A percentile compares a stretch with the other conserved stretches of the same genome.
phyloP scores from a whole-genome alignment of 2,113 vertebrate species.

The Rhinogobius similis region DNA sequence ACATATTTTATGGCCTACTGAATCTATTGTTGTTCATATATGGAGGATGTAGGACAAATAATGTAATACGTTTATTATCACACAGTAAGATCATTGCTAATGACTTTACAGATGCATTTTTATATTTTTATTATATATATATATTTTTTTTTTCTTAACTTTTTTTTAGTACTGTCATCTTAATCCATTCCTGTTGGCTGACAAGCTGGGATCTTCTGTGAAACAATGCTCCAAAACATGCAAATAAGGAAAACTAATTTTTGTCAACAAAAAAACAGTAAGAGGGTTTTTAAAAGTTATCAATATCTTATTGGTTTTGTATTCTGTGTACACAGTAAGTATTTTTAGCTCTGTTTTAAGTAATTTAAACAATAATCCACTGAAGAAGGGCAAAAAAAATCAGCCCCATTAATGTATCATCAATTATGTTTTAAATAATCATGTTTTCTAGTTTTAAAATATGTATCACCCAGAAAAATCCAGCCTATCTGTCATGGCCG shows the following conservation, averaged over 20 bases:
- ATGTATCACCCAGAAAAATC: background rate
- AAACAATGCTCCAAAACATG: slow-evolving; percentile 69
- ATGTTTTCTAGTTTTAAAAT: too few relatives aligned
- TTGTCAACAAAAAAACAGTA: background rate
- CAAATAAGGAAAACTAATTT: slow-evolving; percentile 8
- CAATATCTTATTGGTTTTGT: background rate
- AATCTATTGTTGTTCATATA: background rate
- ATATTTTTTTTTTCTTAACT: too few relatives aligned
- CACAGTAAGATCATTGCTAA: background rate
- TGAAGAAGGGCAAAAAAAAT: too few relatives aligned
- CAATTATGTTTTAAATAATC: too few relatives aligned
- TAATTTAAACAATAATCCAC: too few relatives aligned
- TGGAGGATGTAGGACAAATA: background rate
- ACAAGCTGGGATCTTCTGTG: slow-evolving; percentile 58
- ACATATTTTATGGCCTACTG: background rate
- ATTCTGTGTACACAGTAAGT: background rate
- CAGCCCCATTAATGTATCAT: too few relatives aligned
- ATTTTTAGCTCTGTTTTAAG: background rate
- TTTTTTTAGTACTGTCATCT: slow-evolving; percentile 65
- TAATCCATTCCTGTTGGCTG: slow-evolving; percentile 70
- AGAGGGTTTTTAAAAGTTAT: background rate
- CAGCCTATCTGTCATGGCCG: too few relatives aligned
- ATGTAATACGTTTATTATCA: background rate
- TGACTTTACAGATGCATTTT: background rate
- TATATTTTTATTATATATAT: background rate